A percentile compares a stretch with the other conserved stretches of the same genome.
These are phyloP conservation scores for Ophion costatus DNA, from an alignment of 2,888 invertebrate genomes.

Conservation along the genomic window DNA sequence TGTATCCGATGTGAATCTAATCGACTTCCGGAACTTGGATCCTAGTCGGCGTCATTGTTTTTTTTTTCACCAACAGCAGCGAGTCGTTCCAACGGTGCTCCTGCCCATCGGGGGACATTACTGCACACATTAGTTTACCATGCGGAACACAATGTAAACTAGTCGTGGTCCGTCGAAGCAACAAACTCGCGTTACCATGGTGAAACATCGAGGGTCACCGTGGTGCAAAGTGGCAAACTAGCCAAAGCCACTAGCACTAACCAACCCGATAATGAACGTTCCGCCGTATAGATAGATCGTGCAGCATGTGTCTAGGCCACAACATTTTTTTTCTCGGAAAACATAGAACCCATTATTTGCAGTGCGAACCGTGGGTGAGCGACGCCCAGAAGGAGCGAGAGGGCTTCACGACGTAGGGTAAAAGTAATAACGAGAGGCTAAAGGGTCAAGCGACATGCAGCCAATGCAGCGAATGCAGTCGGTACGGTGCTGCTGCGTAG, in stretches of 20 bases:
- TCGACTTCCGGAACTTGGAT: slow-evolving; percentile 56
- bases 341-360: slow-evolving; percentile 26
- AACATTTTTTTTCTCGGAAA: slow-evolving; percentile 47
- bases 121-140: slow-evolving; percentile 25
- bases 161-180: slow-evolving; percentile 11
- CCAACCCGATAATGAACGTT: slow-evolving; percentile 57
- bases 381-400: slow-evolving; percentile 1
- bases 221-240: slow-evolving; percentile 35
- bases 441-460: slow-evolving; percentile 39
- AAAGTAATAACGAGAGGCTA: slow-evolving; percentile 29
- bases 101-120: slow-evolving; percentile 31
- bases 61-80: slow-evolving; percentile 9
- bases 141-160: slow-evolving; percentile 13
- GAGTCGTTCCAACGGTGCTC: slow-evolving; percentile 23
- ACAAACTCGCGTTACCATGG: slow-evolving; percentile 53
- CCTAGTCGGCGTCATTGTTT: slow-evolving; percentile 59
- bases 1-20: slow-evolving; percentile 51
- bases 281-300: not conserved
- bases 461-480: not conserved
- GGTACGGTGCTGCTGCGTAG: not conserved
- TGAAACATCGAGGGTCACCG: slow-evolving; percentile 28
- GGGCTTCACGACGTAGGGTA: slow-evolving; percentile 21
- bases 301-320: slow-evolving; percentile 10
- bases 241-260: slow-evolving; percentile 38
- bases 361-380: slow-evolving; percentile 7